Percentiles rank a stretch among this genome's conserved stretches.
Conservation (phyloP, 2,797 vertebrate species). For the Melanotaenia boesemani region DNA sequence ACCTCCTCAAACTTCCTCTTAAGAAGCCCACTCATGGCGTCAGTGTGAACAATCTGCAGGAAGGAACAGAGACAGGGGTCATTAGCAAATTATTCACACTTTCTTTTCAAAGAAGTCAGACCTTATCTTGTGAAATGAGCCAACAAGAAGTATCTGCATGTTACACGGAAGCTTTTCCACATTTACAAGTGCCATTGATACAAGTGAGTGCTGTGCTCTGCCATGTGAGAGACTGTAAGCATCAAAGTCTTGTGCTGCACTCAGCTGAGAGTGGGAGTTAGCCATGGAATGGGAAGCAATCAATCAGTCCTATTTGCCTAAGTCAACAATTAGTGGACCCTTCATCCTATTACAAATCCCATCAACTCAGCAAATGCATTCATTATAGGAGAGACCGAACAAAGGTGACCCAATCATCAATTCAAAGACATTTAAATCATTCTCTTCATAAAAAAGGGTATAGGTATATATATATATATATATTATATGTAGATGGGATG, state of each 20-base stretch:
- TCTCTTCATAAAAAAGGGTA: conserved; percentile 10
- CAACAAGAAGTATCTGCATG: background rate
- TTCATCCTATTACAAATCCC: conserved; percentile 78
- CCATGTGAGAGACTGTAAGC: conserved; percentile 53
- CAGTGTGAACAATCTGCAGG: conserved; percentile 74
- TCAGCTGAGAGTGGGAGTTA: conserved; percentile 59
- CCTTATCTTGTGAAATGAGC: background rate
- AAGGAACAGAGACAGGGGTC: conserved; percentile 31
- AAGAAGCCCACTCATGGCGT: conserved; percentile 92
- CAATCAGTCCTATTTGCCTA: conserved; percentile 77
- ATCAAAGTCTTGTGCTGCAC: conserved; percentile 53
- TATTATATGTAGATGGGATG: conserved; percentile 52
- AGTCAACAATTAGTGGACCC: conserved; percentile 84
- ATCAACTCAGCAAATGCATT: conserved; percentile 78
- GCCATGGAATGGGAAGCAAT: conserved; percentile 78
- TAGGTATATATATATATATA: background rate
- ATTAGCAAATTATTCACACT: conserved; percentile 46
- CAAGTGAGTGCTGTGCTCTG: conserved; percentile 35
- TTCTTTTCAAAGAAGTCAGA: conserved; percentile 12
- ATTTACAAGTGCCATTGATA: conserved; percentile 14
- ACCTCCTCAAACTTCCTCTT: conserved; percentile 98
- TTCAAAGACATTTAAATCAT: conserved; percentile 35
- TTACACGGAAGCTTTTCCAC: background rate
- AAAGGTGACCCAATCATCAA: conserved; percentile 55
- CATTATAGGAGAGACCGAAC: conserved; percentile 63